These are phyloP conservation scores for Drosophila pachea DNA, from an alignment of 1,140 invertebrate species.

Conservation along the genomic window DNA sequence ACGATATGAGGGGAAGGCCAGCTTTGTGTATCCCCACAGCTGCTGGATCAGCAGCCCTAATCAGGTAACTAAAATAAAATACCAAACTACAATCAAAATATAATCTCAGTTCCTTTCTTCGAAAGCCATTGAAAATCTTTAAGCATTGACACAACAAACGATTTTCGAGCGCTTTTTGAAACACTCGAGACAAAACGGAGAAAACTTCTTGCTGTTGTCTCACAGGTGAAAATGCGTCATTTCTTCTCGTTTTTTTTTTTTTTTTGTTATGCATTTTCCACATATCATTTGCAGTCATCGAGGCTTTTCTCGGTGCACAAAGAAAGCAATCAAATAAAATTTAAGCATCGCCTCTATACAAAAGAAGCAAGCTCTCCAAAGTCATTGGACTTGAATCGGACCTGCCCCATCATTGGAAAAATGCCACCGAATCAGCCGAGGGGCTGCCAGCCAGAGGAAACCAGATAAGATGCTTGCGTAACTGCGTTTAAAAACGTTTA, in stretches of 20 bases:
- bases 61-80: no score
- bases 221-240: conserved; percentile 60
- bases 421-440: conserved; percentile 41
- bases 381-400: conserved; percentile 50
- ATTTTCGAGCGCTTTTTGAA: not conserved
- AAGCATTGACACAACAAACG: not conserved
- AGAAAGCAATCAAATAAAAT: conserved; percentile 69
- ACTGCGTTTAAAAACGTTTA: conserved; percentile 17
- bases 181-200: conserved; percentile 2
- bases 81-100: no score
- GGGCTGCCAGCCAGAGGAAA: conserved; percentile 12
- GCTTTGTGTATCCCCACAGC: no score
- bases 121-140: not conserved
- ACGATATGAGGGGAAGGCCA: no score
- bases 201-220: conserved; percentile 5
- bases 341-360: conserved; percentile 42
- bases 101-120: no score
- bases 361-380: conserved; percentile 47
- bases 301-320: conserved; percentile 56
- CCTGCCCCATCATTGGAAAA: conserved; percentile 27
- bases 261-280: conserved; percentile 31
- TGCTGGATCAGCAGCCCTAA: no score
- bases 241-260: conserved; percentile 31
- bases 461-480: conserved; percentile 65
- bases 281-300: conserved; percentile 38